Conservation (phyloP, 2,113 vertebrate genomes). For the Macaca nemestrina region DNA sequence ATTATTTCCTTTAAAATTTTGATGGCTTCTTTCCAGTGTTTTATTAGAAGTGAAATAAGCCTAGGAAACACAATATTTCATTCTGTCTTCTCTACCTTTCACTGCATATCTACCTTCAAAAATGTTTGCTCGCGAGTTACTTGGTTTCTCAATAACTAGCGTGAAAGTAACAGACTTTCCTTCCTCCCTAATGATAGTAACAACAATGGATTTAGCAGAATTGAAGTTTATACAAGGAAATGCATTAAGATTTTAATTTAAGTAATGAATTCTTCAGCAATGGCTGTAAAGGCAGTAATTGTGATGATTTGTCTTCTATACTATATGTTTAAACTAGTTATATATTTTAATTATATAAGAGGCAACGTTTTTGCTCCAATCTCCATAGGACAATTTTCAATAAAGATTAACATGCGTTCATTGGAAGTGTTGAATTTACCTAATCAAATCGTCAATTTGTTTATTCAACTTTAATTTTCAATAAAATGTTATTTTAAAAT, state of each 20-base stretch:
- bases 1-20: constrained; percentile 9
- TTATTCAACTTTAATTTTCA: constrained; percentile 37
- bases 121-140: constrained; percentile 13
- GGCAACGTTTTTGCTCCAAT: not conserved
- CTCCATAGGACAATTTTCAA: not conserved
- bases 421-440: constrained; percentile 1
- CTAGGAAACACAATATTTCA: not conserved
- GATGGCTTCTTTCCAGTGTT: not conserved
- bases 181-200: not conserved
- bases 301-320: not conserved
- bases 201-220: not conserved
- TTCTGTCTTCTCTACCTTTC: not conserved
- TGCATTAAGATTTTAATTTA: constrained; percentile 2
- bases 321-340: not conserved
- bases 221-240: constrained; percentile 21
- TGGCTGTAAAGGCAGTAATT: not conserved
- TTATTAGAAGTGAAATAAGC: not conserved
- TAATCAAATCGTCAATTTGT: constrained; percentile 14
- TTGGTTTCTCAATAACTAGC: not conserved
- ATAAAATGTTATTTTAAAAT: constrained; percentile 17
- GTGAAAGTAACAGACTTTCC: not conserved
- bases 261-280: constrained; percentile 1
- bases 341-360: constrained; percentile 29
- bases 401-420: not conserved
- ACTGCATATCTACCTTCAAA: not conserved